phyloP scores from a whole-genome alignment of 2,888 invertebrate genomes.

The Temnothorax ravouxi region DNA sequence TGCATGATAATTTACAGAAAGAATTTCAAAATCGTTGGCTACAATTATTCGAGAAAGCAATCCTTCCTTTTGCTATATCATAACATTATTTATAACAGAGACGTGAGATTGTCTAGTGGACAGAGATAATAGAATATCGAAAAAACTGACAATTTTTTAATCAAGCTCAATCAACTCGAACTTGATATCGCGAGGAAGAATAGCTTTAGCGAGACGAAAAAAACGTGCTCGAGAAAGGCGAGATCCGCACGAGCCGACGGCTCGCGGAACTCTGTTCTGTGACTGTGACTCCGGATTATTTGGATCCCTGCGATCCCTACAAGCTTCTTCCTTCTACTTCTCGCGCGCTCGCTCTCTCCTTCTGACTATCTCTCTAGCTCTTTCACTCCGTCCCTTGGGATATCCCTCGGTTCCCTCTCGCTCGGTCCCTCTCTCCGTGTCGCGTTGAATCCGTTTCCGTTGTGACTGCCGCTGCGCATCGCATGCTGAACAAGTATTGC shows the following conservation, averaged over 20 bases:
- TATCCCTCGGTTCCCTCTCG: conserved; percentile 76
- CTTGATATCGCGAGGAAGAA: background rate
- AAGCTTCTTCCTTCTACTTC: conserved; percentile 69
- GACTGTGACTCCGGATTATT: conserved; percentile 83
- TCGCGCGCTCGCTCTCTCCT: conserved; percentile 74
- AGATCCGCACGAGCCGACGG: conserved; percentile 84
- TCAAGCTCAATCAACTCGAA: background rate
- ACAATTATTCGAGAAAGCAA: background rate
- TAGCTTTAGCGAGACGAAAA: background rate
- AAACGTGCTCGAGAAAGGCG: conserved; percentile 54
- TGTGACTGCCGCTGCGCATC: conserved; percentile 82
- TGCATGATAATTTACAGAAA: background rate
- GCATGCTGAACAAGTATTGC: conserved; percentile 80
- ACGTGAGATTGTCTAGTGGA: background rate
- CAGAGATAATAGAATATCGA: conserved; percentile 4
- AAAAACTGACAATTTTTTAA: background rate
- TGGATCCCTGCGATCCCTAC: conserved; percentile 82
- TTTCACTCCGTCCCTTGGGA: conserved; percentile 68
- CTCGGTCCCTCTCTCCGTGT: conserved; percentile 80
- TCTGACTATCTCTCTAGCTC: conserved; percentile 73
- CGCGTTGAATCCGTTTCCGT: conserved; percentile 85
- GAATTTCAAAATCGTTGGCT: background rate
- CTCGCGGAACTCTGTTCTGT: conserved; percentile 82
- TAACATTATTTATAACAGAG: background rate
- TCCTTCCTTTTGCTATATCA: background rate